Conservation (phyloP, 64 coral and sea anemone genomes). For the Orbicella faveolata region DNA sequence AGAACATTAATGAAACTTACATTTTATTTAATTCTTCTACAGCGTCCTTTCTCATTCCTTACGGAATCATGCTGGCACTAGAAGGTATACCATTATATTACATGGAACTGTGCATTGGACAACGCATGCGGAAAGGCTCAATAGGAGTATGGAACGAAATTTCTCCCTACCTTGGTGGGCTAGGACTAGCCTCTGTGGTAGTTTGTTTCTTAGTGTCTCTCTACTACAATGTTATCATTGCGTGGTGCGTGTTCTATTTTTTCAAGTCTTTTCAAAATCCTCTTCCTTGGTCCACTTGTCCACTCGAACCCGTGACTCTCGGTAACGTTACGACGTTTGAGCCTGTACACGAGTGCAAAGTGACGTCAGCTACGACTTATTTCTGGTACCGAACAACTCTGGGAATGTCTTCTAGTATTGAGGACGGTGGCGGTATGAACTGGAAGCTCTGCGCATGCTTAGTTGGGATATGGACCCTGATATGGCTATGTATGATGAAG, state of each 20-base stretch:
- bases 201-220: constrained; percentile 96
- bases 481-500: constrained; percentile 99
- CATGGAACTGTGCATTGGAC: constrained; percentile 98
- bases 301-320: constrained; percentile 44
- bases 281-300: constrained; percentile 91
- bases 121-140: constrained; percentile 97
- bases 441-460: constrained; percentile 89
- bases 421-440: constrained; percentile 83
- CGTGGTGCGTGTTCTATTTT: constrained; percentile 98
- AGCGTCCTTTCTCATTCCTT: constrained; percentile 97
- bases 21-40: background rate
- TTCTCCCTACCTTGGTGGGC: constrained; percentile 90
- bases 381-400: constrained; percentile 95
- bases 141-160: constrained; percentile 99
- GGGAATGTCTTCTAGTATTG: constrained; percentile 74
- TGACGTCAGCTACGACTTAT: constrained; percentile 70
- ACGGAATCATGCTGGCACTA: constrained; percentile 95
- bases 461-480: constrained; percentile 74
- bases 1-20: too few species aligned
- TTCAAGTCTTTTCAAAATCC: constrained; percentile 95
- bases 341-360: constrained; percentile 68
- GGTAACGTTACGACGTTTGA: constrained; percentile 68
- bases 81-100: constrained; percentile 97
- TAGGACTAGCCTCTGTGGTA: constrained; percentile 86
- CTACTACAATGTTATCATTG: constrained; percentile 97